Evolutionary conservation across 2,113 vertebrate species (phyloP).

Genomic region (Corythoichthys intestinalis): DNA sequence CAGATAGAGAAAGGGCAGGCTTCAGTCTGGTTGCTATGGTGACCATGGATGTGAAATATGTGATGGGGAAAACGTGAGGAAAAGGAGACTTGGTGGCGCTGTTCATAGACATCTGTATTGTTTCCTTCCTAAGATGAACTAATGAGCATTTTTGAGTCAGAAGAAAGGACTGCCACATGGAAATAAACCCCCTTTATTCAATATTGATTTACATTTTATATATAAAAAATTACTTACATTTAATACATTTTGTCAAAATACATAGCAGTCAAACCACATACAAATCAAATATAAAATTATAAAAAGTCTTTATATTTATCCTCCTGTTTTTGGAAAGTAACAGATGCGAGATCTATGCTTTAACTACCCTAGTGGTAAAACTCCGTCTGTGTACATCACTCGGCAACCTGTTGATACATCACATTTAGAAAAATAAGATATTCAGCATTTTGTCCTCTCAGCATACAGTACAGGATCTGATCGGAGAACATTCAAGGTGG

Average conservation of each 20-base stretch:
- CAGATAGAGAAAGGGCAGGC: constrained; percentile 30
- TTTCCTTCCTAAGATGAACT: not conserved
- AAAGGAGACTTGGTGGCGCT: not conserved
- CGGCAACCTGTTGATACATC: constrained; percentile 49
- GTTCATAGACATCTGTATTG: not conserved
- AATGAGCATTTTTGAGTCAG: not conserved
- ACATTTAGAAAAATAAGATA: constrained; percentile 71
- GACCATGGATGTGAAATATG: constrained; percentile 31
- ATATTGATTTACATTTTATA: constrained; percentile 78
- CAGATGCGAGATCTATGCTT: constrained; percentile 56
- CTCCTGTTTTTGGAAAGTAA: constrained; percentile 62
- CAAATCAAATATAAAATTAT: constrained; percentile 83
- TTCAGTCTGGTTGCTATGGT: constrained; percentile 55
- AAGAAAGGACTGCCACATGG: constrained; percentile 40
- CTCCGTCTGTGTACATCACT: constrained; percentile 38
- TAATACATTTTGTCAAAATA: constrained; percentile 81
- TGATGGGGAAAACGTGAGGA: constrained; percentile 21
- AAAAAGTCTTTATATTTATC: constrained; percentile 76
- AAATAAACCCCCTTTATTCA: constrained; percentile 80
- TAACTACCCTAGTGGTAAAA: constrained; percentile 53
- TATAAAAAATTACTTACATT: constrained; percentile 79
- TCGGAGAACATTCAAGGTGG: constrained; percentile 65
- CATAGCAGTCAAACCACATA: constrained; percentile 80
- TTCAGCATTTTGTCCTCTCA: constrained; percentile 59
- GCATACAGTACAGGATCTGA: constrained; percentile 60